Conservation (phyloP, 2,113 vertebrate species). For the Turnix velox region DNA sequence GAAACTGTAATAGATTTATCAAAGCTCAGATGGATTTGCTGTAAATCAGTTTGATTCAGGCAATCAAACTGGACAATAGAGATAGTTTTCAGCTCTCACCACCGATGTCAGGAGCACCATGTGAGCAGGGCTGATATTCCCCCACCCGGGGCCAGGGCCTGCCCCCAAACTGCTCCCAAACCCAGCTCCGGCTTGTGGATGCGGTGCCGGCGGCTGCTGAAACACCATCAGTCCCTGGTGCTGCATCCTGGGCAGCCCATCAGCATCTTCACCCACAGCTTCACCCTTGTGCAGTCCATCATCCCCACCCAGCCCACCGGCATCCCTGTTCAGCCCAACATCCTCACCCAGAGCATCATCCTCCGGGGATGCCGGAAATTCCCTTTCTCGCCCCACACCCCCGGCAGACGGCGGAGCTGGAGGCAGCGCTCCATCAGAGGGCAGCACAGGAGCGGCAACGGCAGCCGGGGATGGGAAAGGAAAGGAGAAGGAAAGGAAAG, state of each 20-base stretch:
- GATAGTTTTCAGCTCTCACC: slow-evolving; percentile 95
- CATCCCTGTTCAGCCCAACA: neutral
- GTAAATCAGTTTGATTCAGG: slow-evolving; percentile 99
- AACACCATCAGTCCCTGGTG: slow-evolving; percentile 78
- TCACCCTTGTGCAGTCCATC: too few species aligned
- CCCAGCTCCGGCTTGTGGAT: slow-evolving; percentile 78
- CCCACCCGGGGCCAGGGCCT: slow-evolving; percentile 79
- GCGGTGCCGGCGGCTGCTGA: slow-evolving; percentile 89
- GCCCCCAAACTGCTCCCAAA: slow-evolving; percentile 83
- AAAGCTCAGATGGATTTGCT: slow-evolving; percentile 99
- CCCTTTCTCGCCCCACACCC: neutral
- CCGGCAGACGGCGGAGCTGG: neutral
- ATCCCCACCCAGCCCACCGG: slow-evolving; percentile 76
- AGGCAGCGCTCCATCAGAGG: slow-evolving; percentile 75
- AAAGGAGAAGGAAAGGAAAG: neutral
- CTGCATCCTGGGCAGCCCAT: neutral
- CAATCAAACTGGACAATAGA: slow-evolving; percentile 99
- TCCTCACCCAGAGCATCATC: slow-evolving; percentile 51
- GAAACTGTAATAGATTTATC: slow-evolving; percentile 99
- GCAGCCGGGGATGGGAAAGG: neutral
- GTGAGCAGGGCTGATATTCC: slow-evolving; percentile 96
- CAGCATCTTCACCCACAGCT: too few species aligned
- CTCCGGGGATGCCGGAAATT: neutral
- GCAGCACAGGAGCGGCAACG: slow-evolving; percentile 75
- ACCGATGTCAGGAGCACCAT: slow-evolving; percentile 89